These are phyloP conservation scores for Trichogramma evanescens DNA, from an alignment of 2,888 invertebrate species.

Conservation along the genomic window DNA sequence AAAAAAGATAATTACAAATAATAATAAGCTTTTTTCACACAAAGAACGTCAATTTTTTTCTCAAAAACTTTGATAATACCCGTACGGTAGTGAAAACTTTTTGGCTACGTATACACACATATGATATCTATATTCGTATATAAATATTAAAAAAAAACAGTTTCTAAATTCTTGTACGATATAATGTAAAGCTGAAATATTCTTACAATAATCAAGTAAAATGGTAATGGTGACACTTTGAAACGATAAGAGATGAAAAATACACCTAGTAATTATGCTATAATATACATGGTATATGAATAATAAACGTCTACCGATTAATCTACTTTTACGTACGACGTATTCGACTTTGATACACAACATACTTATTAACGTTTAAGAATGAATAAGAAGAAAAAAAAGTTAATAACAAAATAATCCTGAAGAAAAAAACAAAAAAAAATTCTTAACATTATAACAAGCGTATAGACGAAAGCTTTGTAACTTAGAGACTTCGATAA, in stretches of 20 bases:
- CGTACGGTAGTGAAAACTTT: constrained; percentile 1
- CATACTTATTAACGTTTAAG: not conserved
- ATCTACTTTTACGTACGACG: constrained; percentile 11
- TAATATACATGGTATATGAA: not conserved
- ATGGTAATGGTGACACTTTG: constrained; percentile 3
- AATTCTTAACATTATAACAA: not conserved
- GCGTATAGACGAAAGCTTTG: constrained; percentile 3
- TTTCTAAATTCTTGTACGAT: constrained; percentile 21
- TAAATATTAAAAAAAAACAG: not conserved
- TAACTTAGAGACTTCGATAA: not conserved
- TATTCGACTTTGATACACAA: constrained; percentile 15
- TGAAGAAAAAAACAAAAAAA: constrained; percentile 11
- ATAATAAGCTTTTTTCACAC: constrained; percentile 14
- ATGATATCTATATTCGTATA: too few relatives aligned
- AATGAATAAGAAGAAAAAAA: constrained; percentile 8
- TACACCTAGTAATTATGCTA: not conserved
- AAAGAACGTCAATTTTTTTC: constrained; percentile 19
- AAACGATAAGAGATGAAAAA: not conserved
- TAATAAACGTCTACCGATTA: constrained; percentile 5
- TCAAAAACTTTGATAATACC: constrained; percentile 5
- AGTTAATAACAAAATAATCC: constrained; percentile 2
- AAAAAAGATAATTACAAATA: too few relatives aligned
- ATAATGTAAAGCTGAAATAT: constrained; percentile 11
- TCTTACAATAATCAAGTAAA: constrained; percentile 11
- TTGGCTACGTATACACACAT: too few relatives aligned